Conservation (phyloP, 2,888 invertebrate genomes). For the Cheilosia pagana region DNA sequence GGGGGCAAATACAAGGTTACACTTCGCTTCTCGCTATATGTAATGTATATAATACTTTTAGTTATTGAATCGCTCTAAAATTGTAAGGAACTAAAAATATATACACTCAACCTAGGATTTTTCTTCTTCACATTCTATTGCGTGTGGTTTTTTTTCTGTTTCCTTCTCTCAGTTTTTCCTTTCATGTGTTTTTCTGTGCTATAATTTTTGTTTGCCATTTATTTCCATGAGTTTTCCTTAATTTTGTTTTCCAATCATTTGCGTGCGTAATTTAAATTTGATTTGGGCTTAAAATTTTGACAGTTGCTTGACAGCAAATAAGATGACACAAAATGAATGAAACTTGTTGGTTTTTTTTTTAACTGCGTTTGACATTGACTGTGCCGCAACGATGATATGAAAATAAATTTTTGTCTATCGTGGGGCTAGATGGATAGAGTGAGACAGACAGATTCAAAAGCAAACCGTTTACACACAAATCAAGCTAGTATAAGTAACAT, state of each 20-base stretch:
- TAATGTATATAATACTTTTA: constrained; percentile 79
- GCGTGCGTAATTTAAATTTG: constrained; percentile 8
- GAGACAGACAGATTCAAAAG: constrained; percentile 37
- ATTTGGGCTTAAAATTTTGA: constrained; percentile 17
- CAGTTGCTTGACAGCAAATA: constrained; percentile 27
- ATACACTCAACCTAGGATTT: constrained; percentile 72
- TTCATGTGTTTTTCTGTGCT: constrained; percentile 40
- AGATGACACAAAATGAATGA: constrained; percentile 4
- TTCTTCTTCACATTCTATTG: constrained; percentile 59
- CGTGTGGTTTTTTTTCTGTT: constrained; percentile 20
- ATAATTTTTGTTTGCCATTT: constrained; percentile 35
- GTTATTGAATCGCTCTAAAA: constrained; percentile 80
- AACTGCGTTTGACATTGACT: constrained; percentile 66
- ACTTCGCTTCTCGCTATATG: constrained; percentile 78
- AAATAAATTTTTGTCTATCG: constrained; percentile 33
- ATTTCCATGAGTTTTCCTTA: constrained; percentile 23
- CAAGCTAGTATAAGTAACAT: constrained; percentile 47
- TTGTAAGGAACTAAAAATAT: constrained; percentile 79
- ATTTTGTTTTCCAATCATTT: not conserved
- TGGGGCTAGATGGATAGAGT: constrained; percentile 13
- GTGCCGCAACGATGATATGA: constrained; percentile 58
- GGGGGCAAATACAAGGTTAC: constrained; percentile 78
- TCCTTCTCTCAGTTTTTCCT: constrained; percentile 23
- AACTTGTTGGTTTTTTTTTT: constrained; percentile 13
- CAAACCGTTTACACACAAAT: constrained; percentile 27